These are phyloP conservation scores for Nettapus auritus DNA, from an alignment of 2,113 vertebrate genomes.

Conservation along the genomic window DNA sequence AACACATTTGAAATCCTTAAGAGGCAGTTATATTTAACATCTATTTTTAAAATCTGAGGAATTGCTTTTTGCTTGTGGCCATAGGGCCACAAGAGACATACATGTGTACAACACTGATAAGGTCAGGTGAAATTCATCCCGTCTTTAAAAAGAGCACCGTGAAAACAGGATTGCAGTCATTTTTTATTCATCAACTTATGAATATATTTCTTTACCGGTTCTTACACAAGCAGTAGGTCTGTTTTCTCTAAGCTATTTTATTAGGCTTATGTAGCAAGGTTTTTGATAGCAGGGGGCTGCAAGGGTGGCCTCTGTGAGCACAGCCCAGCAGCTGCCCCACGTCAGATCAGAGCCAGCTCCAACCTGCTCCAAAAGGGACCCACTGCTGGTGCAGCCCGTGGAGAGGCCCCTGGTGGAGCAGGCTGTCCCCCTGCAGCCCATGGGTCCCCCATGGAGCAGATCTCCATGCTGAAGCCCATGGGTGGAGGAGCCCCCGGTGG, in stretches of 20 bases:
- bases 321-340: background rate
- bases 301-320: background rate
- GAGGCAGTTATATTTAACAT: background rate
- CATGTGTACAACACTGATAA: background rate
- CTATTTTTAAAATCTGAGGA: background rate
- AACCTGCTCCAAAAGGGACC: no score
- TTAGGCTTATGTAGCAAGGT: background rate
- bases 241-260: background rate
- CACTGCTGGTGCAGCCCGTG: no score
- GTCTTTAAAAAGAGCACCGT: background rate
- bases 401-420: no score
- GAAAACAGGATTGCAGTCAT: background rate
- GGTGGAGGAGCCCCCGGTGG: no score
- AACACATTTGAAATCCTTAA: background rate
- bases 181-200: background rate
- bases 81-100: background rate
- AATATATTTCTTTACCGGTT: background rate
- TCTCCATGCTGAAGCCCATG: no score
- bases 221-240: background rate
- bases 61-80: background rate
- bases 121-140: background rate
- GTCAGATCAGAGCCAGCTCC: background rate
- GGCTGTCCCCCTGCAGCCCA: no score
- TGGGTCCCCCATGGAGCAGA: no score
- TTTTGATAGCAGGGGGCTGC: background rate